phyloP scores from a whole-genome alignment of 2,797 vertebrate species.

The Syncerus caffer region DNA sequence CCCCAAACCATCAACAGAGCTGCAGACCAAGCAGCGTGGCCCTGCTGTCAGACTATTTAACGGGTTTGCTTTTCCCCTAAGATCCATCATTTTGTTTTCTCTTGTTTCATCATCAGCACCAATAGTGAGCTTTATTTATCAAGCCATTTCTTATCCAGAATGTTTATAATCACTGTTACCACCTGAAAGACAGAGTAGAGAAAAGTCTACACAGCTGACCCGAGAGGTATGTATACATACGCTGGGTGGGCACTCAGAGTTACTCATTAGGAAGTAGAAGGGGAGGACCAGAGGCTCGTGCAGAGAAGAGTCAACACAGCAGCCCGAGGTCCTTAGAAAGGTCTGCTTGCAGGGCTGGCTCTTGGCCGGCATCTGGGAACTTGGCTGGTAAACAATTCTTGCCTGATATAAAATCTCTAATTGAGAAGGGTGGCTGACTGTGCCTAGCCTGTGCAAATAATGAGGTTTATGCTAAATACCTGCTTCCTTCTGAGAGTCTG shows the following conservation, averaged over 20 bases:
- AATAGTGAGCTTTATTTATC: not conserved
- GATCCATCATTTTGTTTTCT: not conserved
- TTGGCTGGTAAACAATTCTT: not conserved
- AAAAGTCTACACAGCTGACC: not conserved
- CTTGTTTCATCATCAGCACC: not conserved
- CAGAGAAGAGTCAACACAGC: not conserved
- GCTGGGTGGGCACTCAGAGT: not conserved
- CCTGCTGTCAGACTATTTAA: not conserved
- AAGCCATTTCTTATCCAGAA: not conserved
- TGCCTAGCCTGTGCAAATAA: not conserved
- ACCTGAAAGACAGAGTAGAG: not conserved
- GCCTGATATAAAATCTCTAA: not conserved
- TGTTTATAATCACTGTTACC: not conserved
- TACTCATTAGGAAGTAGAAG: not conserved
- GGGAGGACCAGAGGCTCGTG: not conserved
- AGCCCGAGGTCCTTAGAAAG: not conserved
- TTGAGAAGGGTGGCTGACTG: not conserved
- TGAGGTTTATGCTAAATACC: not conserved
- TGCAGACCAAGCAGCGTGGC: accelerated
- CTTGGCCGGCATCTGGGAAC: not conserved
- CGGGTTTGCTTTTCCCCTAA: not conserved
- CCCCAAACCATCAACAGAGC: not conserved
- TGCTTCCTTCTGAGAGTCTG: not conserved
- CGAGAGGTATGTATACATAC: not conserved
- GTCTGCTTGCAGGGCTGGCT: not conserved